A percentile compares a stretch with the other conserved stretches of the same genome.
Conservation (phyloP, 2,113 vertebrate species). For the Amazona guildingii region DNA sequence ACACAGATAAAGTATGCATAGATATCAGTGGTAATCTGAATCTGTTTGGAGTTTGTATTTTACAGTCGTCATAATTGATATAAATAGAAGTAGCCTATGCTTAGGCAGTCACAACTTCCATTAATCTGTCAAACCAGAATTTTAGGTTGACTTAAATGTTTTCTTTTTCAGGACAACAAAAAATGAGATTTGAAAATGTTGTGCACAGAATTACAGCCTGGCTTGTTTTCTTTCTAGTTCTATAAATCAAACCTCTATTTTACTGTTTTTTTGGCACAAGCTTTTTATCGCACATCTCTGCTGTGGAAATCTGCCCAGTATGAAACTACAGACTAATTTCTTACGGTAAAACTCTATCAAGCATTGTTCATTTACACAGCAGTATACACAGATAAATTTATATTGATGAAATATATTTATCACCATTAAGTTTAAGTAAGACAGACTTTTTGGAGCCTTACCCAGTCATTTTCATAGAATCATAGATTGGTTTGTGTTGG, state of each 20-base stretch:
- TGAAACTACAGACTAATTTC: not conserved
- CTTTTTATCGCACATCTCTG: not conserved
- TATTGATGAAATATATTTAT: not conserved
- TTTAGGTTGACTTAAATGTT: not conserved
- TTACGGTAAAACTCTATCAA: not conserved
- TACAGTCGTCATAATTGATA: not conserved
- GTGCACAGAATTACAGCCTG: not conserved
- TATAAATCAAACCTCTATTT: not conserved
- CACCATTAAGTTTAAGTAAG: not conserved
- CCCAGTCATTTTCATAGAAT: not conserved
- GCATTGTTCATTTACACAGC: not conserved
- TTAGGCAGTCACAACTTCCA: not conserved
- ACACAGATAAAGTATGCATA: not conserved
- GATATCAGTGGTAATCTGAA: not conserved
- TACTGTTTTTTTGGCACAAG: not conserved
- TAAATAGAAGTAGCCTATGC: not conserved
- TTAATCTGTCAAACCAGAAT: not conserved
- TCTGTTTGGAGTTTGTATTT: not conserved
- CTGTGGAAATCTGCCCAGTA: not conserved
- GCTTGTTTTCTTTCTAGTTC: not conserved
- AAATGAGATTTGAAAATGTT: not conserved
- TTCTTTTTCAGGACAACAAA: not conserved
- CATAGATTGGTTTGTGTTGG: not conserved
- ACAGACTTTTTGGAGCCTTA: not conserved
- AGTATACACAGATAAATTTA: not conserved